Percentiles rank a stretch among this genome's conserved stretches.
Conservation (phyloP, 1,140 invertebrate species). For the Ceratina calcarata region DNA sequence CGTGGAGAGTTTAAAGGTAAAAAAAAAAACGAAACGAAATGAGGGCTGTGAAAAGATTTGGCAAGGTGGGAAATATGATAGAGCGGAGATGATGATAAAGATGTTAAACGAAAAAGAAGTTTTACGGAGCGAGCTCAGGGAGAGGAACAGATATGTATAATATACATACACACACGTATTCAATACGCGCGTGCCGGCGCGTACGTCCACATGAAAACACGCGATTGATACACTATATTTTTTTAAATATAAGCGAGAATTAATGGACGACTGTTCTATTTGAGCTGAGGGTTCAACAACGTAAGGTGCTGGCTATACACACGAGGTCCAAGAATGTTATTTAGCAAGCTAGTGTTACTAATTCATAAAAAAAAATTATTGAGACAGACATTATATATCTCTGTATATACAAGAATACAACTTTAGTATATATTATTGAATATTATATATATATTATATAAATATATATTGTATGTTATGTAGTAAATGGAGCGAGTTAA, state of each 20-base stretch:
- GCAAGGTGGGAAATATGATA: constrained; percentile 41
- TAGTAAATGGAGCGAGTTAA: constrained; percentile 76
- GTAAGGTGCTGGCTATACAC: constrained; percentile 78
- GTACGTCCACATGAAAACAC: constrained; percentile 18
- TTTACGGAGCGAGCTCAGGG: constrained; percentile 72
- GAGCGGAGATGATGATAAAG: constrained; percentile 26
- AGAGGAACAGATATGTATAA: constrained; percentile 69
- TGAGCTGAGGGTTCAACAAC: constrained; percentile 71
- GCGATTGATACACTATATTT: constrained; percentile 60
- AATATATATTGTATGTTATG: constrained; percentile 80
- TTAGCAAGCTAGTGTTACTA: constrained; percentile 78
- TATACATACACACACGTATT: neutral
- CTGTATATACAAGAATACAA: constrained; percentile 71
- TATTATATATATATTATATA: constrained; percentile 75
- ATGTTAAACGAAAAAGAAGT: constrained; percentile 40
- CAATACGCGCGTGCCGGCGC: neutral
- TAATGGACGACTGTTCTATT: constrained; percentile 64
- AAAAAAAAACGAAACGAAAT: constrained; percentile 68
- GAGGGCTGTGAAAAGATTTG: constrained; percentile 78
- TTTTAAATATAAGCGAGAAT: constrained; percentile 60
- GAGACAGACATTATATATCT: constrained; percentile 73
- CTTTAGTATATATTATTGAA: constrained; percentile 70
- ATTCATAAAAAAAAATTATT: constrained; percentile 76
- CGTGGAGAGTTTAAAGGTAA: constrained; percentile 52
- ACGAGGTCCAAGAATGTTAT: constrained; percentile 80